Percentiles rank a stretch among this genome's conserved stretches.
Evolutionary conservation across 2,888 invertebrate genomes (phyloP).

Genomic region (Leptothorax acervorum): DNA sequence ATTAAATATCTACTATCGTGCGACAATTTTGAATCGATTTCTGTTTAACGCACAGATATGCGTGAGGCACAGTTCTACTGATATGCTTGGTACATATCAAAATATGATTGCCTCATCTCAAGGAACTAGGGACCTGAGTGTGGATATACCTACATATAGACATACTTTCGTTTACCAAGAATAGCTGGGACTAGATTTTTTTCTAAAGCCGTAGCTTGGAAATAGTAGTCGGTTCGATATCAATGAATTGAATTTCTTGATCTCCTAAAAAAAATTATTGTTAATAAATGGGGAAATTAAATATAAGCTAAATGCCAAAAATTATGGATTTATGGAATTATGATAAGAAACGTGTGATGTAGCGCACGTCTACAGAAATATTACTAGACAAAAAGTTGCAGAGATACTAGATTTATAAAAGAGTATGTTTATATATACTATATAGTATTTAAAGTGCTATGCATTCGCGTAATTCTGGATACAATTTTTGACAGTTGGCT

Average conservation of each 20-base stretch:
- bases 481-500: not conserved
- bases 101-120: conserved; percentile 36
- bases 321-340: not conserved
- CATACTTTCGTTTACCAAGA: conserved; percentile 11
- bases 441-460: not conserved
- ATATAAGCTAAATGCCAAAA: conserved; percentile 16
- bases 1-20: not conserved
- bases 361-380: not conserved
- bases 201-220: not conserved
- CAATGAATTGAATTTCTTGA: not conserved
- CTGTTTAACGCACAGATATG: not conserved
- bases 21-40: not conserved
- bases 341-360: not conserved
- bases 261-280: not conserved
- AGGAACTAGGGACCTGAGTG: conserved; percentile 52
- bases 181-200: conserved; percentile 8
- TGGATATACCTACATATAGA: conserved; percentile 48
- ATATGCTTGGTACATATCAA: conserved; percentile 24
- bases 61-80: not conserved
- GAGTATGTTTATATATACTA: not conserved
- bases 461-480: not conserved
- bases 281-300: not conserved
- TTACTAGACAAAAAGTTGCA: not conserved
- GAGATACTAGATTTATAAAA: conserved; percentile 8
- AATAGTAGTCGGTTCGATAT: not conserved